Base-by-base conservation (phyloP, 2,113 vertebrate genomes). In the Acanthisitta chloris region DNA sequence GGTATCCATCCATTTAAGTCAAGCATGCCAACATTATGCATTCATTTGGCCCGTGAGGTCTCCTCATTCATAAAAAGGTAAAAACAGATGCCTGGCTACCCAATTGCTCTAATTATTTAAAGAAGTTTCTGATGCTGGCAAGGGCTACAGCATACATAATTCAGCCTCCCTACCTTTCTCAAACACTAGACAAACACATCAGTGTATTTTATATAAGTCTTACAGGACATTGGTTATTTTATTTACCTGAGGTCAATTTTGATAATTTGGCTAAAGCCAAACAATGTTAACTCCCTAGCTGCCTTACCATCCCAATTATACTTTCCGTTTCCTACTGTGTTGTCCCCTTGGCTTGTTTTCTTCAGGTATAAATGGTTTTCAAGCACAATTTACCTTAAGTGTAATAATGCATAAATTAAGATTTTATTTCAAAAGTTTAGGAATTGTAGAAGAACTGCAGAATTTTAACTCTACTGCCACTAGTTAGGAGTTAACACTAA, bases 71-170 rank as follows among this genome's bases (percentile, higher is more conserved):
- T 80, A 55, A 93, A 90, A 93, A 88, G 5, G 5, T 4, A 62
- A 92, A 90, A 92, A 26, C 58, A 95, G 88, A 86, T 58, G 59
- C 46, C 52, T 81, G 79, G 78, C 74, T 93, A 83, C 55, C 54
- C 67, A 59, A 13, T 71, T 71, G 31, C 79, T 90, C 74, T 95
- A 90, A 96, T 86, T 96, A 92, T 81, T 93, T 93, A 61, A 92
- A 95, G 74, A 72, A 31, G 28, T 88, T 96, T 83, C 81, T 96
- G 85, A 86, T 88, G 79, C 65, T 96, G 94, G 90, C 94, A 92
- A 43, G 11, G 1, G 64, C 51, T 45, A 55, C 43, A 67, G 43
- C 48, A 81, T 71, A 45, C 67, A 65, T 94, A 96, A 90, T 91
- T 94, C 62, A 93, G 46, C 38, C 71, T 86, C 57, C 54, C 0